A percentile compares a stretch with the other conserved stretches of the same genome.
phyloP scores from a whole-genome alignment of 2,113 vertebrate genomes.

The Nyctereutes procyonoides region DNA sequence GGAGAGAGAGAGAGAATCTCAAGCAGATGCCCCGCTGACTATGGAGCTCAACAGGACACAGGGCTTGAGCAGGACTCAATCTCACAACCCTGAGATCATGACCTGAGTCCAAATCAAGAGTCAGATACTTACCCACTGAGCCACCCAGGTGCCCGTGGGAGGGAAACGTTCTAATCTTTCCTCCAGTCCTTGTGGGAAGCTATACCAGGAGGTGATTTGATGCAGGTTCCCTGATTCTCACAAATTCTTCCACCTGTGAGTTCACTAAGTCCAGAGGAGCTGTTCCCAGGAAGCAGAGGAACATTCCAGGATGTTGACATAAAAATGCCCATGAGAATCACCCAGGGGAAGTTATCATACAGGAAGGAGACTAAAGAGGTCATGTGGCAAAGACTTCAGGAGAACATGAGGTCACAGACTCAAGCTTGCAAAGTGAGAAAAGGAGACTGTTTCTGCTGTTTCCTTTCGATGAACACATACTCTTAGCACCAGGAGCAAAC shows the following conservation, averaged over 20 bases:
- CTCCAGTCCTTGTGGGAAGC: background rate
- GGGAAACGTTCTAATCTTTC: background rate
- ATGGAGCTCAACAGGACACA: background rate
- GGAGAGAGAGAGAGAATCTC: background rate
- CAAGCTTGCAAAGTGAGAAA: background rate
- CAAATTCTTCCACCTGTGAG: conserved; percentile 24
- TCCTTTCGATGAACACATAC: background rate
- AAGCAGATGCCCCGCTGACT: background rate
- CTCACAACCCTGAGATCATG: background rate
- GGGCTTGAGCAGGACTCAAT: background rate
- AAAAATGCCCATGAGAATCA: background rate
- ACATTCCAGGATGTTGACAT: conserved; percentile 48
- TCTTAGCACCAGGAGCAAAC: background rate
- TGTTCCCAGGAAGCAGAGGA: background rate
- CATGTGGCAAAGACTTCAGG: background rate
- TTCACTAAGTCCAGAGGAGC: conserved; percentile 29
- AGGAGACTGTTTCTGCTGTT: background rate
- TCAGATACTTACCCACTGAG: background rate
- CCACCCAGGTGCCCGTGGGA: background rate
- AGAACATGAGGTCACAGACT: background rate
- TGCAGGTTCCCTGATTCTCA: background rate
- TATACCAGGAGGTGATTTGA: background rate
- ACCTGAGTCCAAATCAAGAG: background rate
- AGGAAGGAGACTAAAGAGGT: background rate
- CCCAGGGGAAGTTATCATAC: background rate